Conservation (phyloP, 2,888 invertebrate species). For the Stegophylla sp. region DNA sequence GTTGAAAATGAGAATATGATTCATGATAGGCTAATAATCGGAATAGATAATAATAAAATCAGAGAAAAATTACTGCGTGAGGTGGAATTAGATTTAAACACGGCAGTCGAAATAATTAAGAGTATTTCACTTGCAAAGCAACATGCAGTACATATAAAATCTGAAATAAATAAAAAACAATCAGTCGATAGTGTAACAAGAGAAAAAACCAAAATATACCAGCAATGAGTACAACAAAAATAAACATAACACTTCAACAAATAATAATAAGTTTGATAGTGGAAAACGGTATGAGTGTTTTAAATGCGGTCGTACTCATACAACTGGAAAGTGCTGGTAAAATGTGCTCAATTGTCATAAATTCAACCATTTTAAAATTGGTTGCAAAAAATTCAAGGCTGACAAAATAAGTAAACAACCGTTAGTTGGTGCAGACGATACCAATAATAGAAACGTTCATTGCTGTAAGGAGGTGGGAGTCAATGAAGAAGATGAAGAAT, state of each 20-base stretch:
- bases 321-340: background rate
- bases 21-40: background rate
- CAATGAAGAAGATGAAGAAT: too few species aligned
- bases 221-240: too few species aligned
- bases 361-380: background rate
- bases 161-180: background rate
- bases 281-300: background rate
- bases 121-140: background rate
- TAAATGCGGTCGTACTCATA: background rate
- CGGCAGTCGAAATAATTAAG: background rate
- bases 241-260: background rate
- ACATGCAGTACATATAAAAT: background rate
- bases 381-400: background rate
- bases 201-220: too few species aligned
- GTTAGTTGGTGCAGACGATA: too few species aligned
- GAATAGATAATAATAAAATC: background rate
- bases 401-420: too few species aligned
- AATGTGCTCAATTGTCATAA: background rate
- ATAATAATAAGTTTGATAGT: background rate
- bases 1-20: background rate
- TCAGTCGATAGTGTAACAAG: background rate
- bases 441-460: too few species aligned
- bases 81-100: background rate
- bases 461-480: too few species aligned
- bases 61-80: background rate